Base-by-base conservation (phyloP, 2,888 invertebrate species). In the Zelleria hepariella region DNA sequence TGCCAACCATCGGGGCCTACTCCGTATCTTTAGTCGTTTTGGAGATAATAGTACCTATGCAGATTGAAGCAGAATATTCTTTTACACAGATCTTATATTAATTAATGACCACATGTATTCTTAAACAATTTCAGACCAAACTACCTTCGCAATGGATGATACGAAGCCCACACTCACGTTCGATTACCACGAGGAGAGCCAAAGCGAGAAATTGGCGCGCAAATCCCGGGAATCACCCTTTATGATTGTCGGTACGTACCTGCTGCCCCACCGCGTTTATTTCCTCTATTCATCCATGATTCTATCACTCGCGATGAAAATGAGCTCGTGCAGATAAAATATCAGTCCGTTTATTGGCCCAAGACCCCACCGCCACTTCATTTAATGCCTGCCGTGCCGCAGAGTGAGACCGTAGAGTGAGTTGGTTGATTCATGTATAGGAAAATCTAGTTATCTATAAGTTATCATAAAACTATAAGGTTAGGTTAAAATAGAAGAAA, bases 221-320 rank as follows among this genome's bases (percentile, higher is more conserved):
- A 94, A 94, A 75, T 90, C 93, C 4, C 92, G 92, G 71, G 94
- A 94, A 76, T 91, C 92, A 42, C 94, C 94, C 0, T 92, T 93
- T 66, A 92, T 94, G 91, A 76, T 93, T 56, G 77, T 93, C 59
- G 94, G 94, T 94, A 80, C 89, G 90, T 77, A 57, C 23, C 2
- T 32, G 15, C 32, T 10, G 15, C 32, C 32, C 10, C 7, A 32
- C 32, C 10, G 0, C 10, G 2, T 42, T 42, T 10, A 42, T 2
- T 5, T 42, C n/a, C n/a, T n/a, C n/a, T n/a, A n/a, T n/a, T n/a
- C n/a, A n/a, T n/a, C n/a, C n/a, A n/a, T n/a, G n/a, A n/a, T n/a
- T n/a, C n/a, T n/a, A n/a, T n/a, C n/a, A n/a, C n/a, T n/a, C n/a
- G n/a, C n/a, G n/a, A n/a, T n/a, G n/a, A n/a, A n/a, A n/a, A n/a